Percentiles rank a stretch among this genome's conserved stretches.
phyloP scores from a whole-genome alignment of 2,113 vertebrate genomes.

The Naja naja region DNA sequence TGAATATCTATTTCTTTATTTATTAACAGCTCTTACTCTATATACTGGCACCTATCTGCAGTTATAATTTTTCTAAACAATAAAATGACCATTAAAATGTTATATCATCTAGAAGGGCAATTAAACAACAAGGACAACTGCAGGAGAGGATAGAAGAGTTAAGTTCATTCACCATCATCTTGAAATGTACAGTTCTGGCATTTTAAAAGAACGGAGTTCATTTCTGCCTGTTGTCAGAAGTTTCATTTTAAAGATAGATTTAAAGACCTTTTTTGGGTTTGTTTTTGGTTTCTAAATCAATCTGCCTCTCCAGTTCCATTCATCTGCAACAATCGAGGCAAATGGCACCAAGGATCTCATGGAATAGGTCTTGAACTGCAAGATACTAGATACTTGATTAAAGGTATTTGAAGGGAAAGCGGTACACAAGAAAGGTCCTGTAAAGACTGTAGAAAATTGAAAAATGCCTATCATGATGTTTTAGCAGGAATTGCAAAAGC shows the following conservation, averaged over 20 bases:
- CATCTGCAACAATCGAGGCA: neutral
- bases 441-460: neutral
- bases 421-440: neutral
- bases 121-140: neutral
- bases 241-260: constrained; percentile 1
- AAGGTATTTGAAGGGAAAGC: neutral
- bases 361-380: neutral
- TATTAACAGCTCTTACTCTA: neutral
- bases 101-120: neutral
- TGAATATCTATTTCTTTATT: neutral
- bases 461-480: neutral
- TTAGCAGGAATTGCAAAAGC: neutral
- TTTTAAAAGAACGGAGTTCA: constrained; percentile 6
- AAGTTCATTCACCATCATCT: neutral
- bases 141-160: neutral
- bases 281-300: neutral
- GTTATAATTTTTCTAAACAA: neutral
- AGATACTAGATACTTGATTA: neutral
- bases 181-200: neutral
- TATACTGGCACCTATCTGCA: neutral
- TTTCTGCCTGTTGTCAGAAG: constrained; percentile 8
- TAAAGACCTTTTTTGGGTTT: neutral
- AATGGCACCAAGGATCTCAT: neutral
- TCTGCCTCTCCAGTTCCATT: neutral
- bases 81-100: neutral